Percentiles rank a stretch among this genome's conserved stretches.
These are phyloP conservation scores for Leguminivora glycinivorella DNA, from an alignment of 1,140 invertebrate species.

Conservation along the genomic window DNA sequence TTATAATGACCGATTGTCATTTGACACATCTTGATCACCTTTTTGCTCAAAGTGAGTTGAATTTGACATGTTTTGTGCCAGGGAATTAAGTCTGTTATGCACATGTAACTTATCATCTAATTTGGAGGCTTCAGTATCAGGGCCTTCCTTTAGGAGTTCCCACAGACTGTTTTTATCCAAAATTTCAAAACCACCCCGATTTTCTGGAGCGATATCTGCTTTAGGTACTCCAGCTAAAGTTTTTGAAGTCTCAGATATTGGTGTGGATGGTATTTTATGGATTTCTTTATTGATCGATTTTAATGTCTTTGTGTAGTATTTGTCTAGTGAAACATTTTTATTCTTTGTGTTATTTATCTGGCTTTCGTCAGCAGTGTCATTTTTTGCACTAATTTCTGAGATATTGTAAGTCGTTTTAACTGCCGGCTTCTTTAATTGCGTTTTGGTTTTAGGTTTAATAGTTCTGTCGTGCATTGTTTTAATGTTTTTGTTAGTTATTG, in stretches of 20 bases:
- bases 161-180: conserved; percentile 81
- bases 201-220: conserved; percentile 73
- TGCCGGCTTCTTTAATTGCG: conserved; percentile 61
- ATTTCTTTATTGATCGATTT: conserved; percentile 80
- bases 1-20: conserved; percentile 71
- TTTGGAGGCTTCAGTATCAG: conserved; percentile 54
- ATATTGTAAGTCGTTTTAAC: conserved; percentile 40
- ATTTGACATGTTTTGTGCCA: conserved; percentile 52
- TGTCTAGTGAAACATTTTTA: conserved; percentile 41
- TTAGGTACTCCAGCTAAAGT: conserved; percentile 53
- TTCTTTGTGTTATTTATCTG: conserved; percentile 54
- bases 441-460: conserved; percentile 62
- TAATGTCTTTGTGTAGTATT: conserved; percentile 53
- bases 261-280: conserved; percentile 71
- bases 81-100: conserved; percentile 54
- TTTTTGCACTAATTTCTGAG: conserved; percentile 32
- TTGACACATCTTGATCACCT: conserved; percentile 41
- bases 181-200: conserved; percentile 79
- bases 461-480: conserved; percentile 63
- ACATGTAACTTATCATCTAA: conserved; percentile 63
- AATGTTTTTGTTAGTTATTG: conserved; percentile 68
- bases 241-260: conserved; percentile 75
- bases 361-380: conserved; percentile 23
- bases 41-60: conserved; percentile 53
- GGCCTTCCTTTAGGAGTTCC: conserved; percentile 80